Evolutionary conservation across 2,113 vertebrate genomes (phyloP).

Genomic region (Bubo scandiacus): DNA sequence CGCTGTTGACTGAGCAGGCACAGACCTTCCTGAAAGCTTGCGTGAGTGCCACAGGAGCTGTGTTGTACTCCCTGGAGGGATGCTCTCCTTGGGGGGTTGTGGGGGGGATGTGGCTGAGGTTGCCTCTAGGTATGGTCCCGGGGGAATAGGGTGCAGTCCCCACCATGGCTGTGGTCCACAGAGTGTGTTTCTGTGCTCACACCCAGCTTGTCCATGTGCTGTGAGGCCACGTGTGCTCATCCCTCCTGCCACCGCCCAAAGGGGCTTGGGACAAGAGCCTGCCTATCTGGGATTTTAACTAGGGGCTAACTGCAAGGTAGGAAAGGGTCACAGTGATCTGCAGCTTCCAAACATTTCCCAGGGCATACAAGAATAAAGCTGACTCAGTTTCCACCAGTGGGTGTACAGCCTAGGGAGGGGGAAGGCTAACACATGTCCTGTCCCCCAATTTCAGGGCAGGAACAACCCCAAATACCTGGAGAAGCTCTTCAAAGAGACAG

Average conservation of each 20-base stretch:
- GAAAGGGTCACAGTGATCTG: neutral
- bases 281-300: neutral
- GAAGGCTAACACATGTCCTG: fast-evolving
- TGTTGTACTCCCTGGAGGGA: neutral
- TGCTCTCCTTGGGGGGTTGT: fast-evolving
- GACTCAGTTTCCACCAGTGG: fast-evolving
- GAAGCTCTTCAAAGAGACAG: neutral
- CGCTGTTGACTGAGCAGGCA: neutral
- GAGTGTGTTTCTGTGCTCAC: neutral
- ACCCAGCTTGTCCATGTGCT: too few species aligned
- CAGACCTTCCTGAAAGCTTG: neutral
- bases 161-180: too few species aligned
- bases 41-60: neutral
- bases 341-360: neutral
- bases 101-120: neutral
- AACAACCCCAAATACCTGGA: fast-evolving
- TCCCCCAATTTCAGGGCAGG: neutral
- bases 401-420: fast-evolving
- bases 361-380: fast-evolving
- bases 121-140: neutral
- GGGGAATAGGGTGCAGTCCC: neutral
- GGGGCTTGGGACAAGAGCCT: neutral
- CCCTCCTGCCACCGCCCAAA: neutral
- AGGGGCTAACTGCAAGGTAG: fast-evolving
- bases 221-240: fast-evolving